These are phyloP conservation scores for Hyperoplus lanceolatus DNA, from an alignment of 2,797 vertebrate genomes.

Conservation along the genomic window DNA sequence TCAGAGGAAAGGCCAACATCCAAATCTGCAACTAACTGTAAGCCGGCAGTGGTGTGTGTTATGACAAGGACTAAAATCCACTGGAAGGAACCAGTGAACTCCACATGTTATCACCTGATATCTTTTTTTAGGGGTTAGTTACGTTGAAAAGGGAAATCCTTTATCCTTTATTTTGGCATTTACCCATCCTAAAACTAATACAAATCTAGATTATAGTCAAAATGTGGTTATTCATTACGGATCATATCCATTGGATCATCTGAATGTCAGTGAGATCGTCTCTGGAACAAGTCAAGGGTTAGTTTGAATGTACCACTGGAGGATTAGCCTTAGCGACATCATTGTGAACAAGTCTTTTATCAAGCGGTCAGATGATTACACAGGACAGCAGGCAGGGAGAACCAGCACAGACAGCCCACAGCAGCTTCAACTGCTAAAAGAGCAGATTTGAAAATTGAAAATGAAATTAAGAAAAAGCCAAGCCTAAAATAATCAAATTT, in stretches of 20 bases:
- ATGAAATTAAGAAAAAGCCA: slow-evolving; percentile 4
- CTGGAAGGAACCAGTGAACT: not conserved
- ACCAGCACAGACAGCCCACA: not conserved
- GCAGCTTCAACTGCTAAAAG: not conserved
- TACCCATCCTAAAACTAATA: not conserved
- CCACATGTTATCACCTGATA: not conserved
- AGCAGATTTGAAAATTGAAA: slow-evolving; percentile 6
- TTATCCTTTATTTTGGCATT: not conserved
- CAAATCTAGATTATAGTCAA: slow-evolving; percentile 2
- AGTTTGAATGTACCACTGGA: not conserved
- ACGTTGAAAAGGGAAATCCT: not conserved
- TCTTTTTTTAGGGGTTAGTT: slow-evolving; percentile 1
- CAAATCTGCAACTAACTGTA: slow-evolving; percentile 43
- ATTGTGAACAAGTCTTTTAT: slow-evolving; percentile 15
- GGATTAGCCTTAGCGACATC: not conserved
- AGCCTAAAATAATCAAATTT: not conserved
- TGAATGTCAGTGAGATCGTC: not conserved
- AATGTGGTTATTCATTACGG: not conserved
- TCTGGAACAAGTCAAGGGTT: not conserved
- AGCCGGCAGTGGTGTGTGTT: slow-evolving; percentile 31
- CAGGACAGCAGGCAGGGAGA: not conserved
- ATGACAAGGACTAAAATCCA: slow-evolving; percentile 17
- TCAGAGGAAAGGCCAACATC: slow-evolving; percentile 48
- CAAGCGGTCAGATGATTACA: slow-evolving; percentile 12
- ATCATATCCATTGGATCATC: not conserved